Evolutionary conservation across 64 coral and sea anemone genomes (phyloP).

Genomic region (Platygyra sinensis): DNA sequence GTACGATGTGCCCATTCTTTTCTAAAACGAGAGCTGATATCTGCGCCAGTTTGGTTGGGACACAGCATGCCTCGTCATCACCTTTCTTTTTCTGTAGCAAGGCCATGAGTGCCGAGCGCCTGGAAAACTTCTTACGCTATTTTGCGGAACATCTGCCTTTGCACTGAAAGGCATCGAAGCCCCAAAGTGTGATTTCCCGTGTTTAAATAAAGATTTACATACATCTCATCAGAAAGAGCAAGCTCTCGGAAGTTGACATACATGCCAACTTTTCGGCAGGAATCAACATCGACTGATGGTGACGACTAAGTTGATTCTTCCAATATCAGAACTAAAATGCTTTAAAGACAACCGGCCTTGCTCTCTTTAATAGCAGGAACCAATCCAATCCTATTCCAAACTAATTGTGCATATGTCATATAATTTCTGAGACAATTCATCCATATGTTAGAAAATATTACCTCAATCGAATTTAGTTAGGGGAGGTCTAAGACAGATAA

Average conservation of each 20-base stretch:
- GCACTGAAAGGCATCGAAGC: constrained; percentile 7
- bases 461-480: no score
- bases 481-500: no score
- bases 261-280: constrained; percentile 11
- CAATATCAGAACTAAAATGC: no score
- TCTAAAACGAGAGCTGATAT: not conserved
- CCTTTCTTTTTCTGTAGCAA: not conserved
- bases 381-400: no score
- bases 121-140: not conserved
- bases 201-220: no score
- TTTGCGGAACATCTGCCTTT: not conserved
- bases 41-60: not conserved
- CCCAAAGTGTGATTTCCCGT: not conserved
- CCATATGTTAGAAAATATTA: no score
- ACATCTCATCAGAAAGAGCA: not conserved
- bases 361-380: no score
- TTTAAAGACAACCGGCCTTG: no score
- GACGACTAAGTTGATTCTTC: no score
- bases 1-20: no score
- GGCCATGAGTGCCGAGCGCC: not conserved
- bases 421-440: no score
- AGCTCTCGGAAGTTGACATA: not conserved
- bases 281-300: not conserved
- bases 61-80: not conserved
- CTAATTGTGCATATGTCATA: no score